Conservation (phyloP, 23 tunicate species). For the Halocynthia aurantium region DNA sequence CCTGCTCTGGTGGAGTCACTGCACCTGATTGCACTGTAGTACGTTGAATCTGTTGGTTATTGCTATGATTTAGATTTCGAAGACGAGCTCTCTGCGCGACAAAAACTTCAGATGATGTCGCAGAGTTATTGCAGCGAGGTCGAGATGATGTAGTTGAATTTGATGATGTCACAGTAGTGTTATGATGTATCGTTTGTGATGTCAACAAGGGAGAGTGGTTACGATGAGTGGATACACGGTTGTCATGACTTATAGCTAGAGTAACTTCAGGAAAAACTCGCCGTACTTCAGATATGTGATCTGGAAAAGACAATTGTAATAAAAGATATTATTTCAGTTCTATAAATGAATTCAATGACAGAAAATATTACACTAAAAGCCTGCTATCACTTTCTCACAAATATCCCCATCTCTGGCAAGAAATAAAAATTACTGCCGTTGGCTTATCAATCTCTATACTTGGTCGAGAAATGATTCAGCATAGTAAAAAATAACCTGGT, state of each 20-base stretch:
- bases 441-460: too few relatives aligned
- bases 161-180: slow-evolving; percentile 12
- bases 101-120: not conserved
- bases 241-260: slow-evolving; percentile 1
- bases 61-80: too few relatives aligned
- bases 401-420: too few relatives aligned
- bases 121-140: not conserved
- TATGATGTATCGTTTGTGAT: slow-evolving; percentile 5
- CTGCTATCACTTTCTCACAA: too few relatives aligned
- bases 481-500: too few relatives aligned
- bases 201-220: not conserved
- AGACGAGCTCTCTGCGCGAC: not conserved
- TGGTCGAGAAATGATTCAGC: too few relatives aligned
- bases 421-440: too few relatives aligned
- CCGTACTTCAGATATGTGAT: slow-evolving; percentile 5
- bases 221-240: slow-evolving; percentile 8
- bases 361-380: too few relatives aligned
- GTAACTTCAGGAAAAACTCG: slow-evolving; percentile 10
- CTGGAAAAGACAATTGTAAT: not conserved
- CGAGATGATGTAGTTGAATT: slow-evolving; percentile 7
- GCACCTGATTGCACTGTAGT: too few relatives aligned
- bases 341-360: not conserved
- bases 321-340: not conserved
- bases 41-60: too few relatives aligned
- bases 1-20: too few relatives aligned